These are phyloP conservation scores for Phlogophora meticulosa DNA, from an alignment of 2,888 invertebrate genomes.

Conservation along the genomic window DNA sequence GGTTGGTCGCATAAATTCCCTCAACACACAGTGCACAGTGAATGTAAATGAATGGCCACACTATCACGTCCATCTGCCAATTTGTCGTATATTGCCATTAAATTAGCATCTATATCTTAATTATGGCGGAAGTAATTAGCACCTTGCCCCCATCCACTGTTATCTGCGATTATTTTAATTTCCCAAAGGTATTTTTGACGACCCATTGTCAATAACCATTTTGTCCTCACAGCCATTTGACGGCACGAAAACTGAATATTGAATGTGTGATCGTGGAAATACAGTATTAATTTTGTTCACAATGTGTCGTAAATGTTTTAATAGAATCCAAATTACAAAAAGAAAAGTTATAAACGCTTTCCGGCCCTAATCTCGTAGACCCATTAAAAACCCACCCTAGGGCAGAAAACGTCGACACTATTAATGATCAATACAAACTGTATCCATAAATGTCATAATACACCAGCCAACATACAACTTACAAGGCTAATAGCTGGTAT, in stretches of 20 bases:
- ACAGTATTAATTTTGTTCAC: not conserved
- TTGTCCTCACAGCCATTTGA: not conserved
- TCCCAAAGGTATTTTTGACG: conserved; percentile 39
- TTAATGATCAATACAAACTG: conserved; percentile 36
- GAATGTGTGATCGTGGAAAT: conserved; percentile 3
- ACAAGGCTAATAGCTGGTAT: conserved; percentile 32
- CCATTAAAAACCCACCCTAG: conserved; percentile 37
- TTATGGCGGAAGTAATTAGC: conserved; percentile 43
- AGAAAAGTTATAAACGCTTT: conserved; percentile 32
- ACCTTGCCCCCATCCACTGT: conserved; percentile 2
- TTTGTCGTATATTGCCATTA: conserved; percentile 44
- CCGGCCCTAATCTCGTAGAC: conserved; percentile 20
- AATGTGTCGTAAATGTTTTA: conserved; percentile 8
- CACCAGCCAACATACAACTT: conserved; percentile 21
- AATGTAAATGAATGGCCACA: conserved; percentile 41
- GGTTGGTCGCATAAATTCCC: conserved; percentile 39
- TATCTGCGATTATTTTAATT: conserved; percentile 37
- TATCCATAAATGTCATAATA: conserved; percentile 39
- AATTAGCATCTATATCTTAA: conserved; percentile 49
- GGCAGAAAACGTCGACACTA: conserved; percentile 16
- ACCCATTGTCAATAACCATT: conserved; percentile 5
- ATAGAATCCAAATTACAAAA: conserved; percentile 20
- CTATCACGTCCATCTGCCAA: conserved; percentile 39
- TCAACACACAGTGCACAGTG: conserved; percentile 18
- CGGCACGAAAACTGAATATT: conserved; percentile 26